Percentiles rank a stretch among this genome's conserved stretches.
Evolutionary conservation across 2,888 invertebrate genomes (phyloP).

Genomic region (Laspeyria flexula): DNA sequence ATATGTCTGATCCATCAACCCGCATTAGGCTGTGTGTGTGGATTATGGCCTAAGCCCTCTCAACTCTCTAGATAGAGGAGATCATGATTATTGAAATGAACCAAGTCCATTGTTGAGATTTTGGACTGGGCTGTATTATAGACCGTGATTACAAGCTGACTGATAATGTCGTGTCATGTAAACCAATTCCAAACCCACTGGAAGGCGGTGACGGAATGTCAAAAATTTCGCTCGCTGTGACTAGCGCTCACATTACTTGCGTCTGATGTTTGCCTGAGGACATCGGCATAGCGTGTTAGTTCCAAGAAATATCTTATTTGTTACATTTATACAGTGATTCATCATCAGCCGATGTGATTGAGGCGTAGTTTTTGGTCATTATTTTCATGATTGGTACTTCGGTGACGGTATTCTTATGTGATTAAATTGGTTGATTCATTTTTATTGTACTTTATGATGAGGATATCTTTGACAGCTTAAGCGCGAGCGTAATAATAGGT

Average conservation of each 20-base stretch:
- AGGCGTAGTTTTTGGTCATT: slow-evolving; percentile 24
- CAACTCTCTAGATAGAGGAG: no score
- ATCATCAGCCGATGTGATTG: slow-evolving; percentile 21
- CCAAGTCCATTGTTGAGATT: no score
- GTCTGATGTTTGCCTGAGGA: slow-evolving; percentile 54
- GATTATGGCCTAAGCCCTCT: no score
- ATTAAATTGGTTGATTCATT: neutral
- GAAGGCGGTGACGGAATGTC: slow-evolving; percentile 81
- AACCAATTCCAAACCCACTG: slow-evolving; percentile 40
- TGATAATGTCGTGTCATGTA: slow-evolving; percentile 63
- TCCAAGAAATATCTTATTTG: slow-evolving; percentile 34
- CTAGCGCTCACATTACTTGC: slow-evolving; percentile 55
- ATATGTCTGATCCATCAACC: no score
- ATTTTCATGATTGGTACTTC: slow-evolving; percentile 17
- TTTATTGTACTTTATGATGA: neutral
- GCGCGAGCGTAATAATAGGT: no score
- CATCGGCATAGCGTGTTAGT: slow-evolving; percentile 30
- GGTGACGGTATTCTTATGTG: neutral
- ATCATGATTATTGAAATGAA: no score
- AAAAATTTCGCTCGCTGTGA: slow-evolving; percentile 75
- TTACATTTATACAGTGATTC: slow-evolving; percentile 31
- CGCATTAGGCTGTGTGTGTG: no score
- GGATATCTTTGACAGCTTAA: no score
- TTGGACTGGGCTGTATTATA: no score
- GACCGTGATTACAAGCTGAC: no score